Base-by-base conservation (phyloP, 2,113 vertebrate genomes). In the Caracal caracal region DNA sequence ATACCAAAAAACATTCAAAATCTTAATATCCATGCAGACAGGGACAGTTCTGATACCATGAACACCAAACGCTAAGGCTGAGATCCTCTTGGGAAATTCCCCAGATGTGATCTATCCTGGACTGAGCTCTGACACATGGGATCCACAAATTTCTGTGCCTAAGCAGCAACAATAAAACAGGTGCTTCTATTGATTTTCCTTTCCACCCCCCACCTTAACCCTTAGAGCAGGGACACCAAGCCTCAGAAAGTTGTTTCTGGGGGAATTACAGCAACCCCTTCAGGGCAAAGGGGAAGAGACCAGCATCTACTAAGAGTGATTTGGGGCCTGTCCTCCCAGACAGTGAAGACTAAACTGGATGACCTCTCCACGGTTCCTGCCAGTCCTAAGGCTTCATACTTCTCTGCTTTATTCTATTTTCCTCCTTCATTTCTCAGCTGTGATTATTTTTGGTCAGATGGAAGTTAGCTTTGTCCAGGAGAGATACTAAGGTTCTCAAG, bases 1-100 rank as follows among this genome's bases (percentile, higher is more conserved):
- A 96, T 80, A 61, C 56, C 78, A 61, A 84, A 3, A 56, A 91
- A 78, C 59, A 6, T 73, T 33, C 15, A 96, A 61, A 97, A 40
- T 53, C 43, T 37, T 92, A 79, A 22, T 37, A 37, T 4, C 71
- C n/a, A 47, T 9, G 40, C 35, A 81, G 8, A 59, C 3, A 43
- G 68, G 86, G n/a, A 51, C 19, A 53, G n/a, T 68, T 95, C 35
- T 65, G 24, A 89, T 35, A 75, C 15, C 30, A 33, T 0, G 78
- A 88, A 75, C 3, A 28, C 56, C 16, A 30, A 75, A 59, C 7
- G 37, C 51, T 35, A 71, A 89, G 63, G 70, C 40, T 75, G 73
- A 94, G 73, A 47, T 59, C n/a, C 26, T 91, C 47, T 16, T 5
- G 6, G 30, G 40, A 73, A 65, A 75, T 84, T 91, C 63, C 79